Base-by-base conservation (phyloP, 1,140 invertebrate genomes). In the Oppia nitens region DNA sequence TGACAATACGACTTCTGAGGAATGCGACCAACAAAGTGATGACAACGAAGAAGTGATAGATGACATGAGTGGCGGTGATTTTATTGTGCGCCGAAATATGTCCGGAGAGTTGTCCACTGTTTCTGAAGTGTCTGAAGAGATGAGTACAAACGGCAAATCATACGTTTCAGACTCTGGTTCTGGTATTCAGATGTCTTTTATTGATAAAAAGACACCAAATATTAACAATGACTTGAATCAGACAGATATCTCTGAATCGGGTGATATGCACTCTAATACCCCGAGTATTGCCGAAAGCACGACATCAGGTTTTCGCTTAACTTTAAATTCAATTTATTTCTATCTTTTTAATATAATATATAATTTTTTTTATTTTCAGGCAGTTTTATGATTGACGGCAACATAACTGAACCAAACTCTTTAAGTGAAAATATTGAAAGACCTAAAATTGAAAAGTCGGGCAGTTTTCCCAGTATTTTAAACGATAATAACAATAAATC, bases 111-210 rank as follows among this genome's bases (percentile, higher is more conserved):
- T 66, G 2, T 65, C 64, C 2, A 66, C 65, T 0, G 65, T 66
- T 14, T 66, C 64, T 23, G 65, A 66, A 56, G 64, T 66, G 2
- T 66, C 64, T 2, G 65, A 66, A 60, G 65, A 66, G 53, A 66
- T 63, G 6, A 40, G 32, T 40, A 17, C 32, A 6, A 40, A 40
- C 17, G 32, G 32, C 6, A 40, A 40, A 17, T 40, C 32, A 6
- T 40, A 40, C 17, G 17, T 9, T 9, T 40, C 32, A 40, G 32
- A 40, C 17, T 40, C 32, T 40, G 32, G 32, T 40, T 40, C 32
- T 40, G 32, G 32, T 9, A 40, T 40, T 40, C 32, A 40, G 32
- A 40, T 40, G 32, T 40, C 17, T 40, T 9, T 9, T 9, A 40
- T 40, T 40, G 32, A 40, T 40, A 40, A 40, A 40, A 40, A 6